Percentiles rank a stretch among this genome's conserved stretches.
Evolutionary conservation across 2,888 invertebrate species (phyloP).

Genomic region (Atrina japonica): DNA sequence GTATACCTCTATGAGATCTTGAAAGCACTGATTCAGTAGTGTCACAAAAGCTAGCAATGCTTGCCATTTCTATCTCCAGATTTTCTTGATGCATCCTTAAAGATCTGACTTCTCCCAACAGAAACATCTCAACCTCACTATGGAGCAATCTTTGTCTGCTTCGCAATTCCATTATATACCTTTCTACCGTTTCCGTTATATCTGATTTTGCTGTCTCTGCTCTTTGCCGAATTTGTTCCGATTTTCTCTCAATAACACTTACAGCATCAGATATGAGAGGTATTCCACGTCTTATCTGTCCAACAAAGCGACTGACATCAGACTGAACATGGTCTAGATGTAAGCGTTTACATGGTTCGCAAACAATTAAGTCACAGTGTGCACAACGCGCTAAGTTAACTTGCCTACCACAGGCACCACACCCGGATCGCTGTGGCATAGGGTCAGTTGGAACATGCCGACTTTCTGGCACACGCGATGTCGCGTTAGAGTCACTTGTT

Average conservation of each 20-base stretch:
- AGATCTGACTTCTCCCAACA: conserved; percentile 91
- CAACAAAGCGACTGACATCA: conserved; percentile 93
- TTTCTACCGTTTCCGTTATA: conserved; percentile 85
- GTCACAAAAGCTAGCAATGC: conserved; percentile 98
- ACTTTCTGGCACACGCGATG: conserved; percentile 5
- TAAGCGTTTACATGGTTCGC: conserved; percentile 93
- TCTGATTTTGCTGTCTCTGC: conserved; percentile 95
- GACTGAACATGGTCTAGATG: conserved; percentile 65
- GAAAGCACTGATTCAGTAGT: conserved; percentile 67
- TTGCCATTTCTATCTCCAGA: conserved; percentile 95
- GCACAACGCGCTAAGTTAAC: conserved; percentile 86
- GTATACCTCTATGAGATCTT: conserved; percentile 56
- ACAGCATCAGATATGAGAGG: conserved; percentile 82
- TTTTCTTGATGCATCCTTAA: conserved; percentile 94
- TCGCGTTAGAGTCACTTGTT: conserved; percentile 15
- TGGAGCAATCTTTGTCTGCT: conserved; percentile 84
- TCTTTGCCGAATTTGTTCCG: conserved; percentile 92
- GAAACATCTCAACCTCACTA: conserved; percentile 89
- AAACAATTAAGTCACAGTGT: conserved; percentile 98
- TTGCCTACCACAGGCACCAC: conserved; percentile 92
- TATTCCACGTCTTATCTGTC: conserved; percentile 85
- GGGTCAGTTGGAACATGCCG: neutral
- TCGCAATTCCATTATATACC: conserved; percentile 79
- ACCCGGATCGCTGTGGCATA: conserved; percentile 85
- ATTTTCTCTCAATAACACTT: conserved; percentile 89